Conservation (phyloP, 2,113 vertebrate species). For the Nycticorax nycticorax region DNA sequence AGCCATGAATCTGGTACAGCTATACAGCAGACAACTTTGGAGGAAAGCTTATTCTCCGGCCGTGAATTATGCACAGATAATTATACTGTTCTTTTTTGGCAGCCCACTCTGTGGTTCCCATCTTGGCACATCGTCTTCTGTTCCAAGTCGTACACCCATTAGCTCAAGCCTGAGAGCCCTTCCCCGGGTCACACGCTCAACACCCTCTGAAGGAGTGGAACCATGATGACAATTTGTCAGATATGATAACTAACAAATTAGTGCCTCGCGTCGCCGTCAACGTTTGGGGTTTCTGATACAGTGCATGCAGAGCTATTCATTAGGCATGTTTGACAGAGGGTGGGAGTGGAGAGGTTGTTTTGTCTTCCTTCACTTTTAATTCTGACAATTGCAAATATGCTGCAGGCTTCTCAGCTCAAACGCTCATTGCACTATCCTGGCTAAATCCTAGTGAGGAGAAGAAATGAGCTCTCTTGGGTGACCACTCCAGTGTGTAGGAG, state of each 20-base stretch:
- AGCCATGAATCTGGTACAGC: constrained; percentile 64
- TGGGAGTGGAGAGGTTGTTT: constrained; percentile 68
- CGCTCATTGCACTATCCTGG: constrained; percentile 8
- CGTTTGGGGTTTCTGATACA: constrained; percentile 63
- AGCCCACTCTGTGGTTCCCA: constrained; percentile 68
- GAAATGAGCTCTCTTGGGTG: constrained; percentile 73
- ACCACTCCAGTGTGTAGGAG: constrained; percentile 67
- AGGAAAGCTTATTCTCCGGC: constrained; percentile 63
- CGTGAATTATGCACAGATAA: constrained; percentile 72
- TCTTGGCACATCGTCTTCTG: constrained; percentile 64
- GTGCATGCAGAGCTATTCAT: constrained; percentile 53
- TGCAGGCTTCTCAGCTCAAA: constrained; percentile 60
- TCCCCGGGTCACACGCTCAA: constrained; percentile 54
- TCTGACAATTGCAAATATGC: constrained; percentile 69
- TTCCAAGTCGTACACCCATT: constrained; percentile 62
- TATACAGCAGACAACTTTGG: constrained; percentile 63
- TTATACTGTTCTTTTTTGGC: constrained; percentile 72
- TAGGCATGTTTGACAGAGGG: constrained; percentile 66
- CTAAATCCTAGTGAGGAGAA: constrained; percentile 57
- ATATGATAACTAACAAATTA: constrained; percentile 67
- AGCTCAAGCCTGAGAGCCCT: constrained; percentile 60
- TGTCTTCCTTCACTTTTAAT: constrained; percentile 69
- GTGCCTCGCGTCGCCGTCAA: constrained; percentile 29
- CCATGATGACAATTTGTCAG: constrained; percentile 68
- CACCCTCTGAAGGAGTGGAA: constrained; percentile 59